phyloP scores from a whole-genome alignment of 2,113 vertebrate species.

The Dicaeum eximium region DNA sequence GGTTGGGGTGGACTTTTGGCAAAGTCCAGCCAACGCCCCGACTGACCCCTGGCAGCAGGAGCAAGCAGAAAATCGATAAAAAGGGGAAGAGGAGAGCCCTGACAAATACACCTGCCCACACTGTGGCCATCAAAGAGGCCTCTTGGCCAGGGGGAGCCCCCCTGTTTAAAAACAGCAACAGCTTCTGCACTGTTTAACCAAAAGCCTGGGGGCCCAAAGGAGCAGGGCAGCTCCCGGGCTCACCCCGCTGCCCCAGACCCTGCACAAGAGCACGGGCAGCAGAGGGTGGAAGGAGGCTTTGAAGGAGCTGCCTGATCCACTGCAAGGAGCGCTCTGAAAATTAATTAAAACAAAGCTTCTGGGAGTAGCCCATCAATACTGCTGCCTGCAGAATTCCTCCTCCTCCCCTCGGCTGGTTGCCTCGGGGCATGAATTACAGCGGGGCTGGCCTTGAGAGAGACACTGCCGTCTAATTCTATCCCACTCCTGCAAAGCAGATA shows the following conservation, averaged over 20 bases:
- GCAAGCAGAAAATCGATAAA: neutral
- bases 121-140: neutral
- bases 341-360: slow-evolving; percentile 30
- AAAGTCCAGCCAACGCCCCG: neutral
- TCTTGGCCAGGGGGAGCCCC: neutral
- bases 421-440: neutral
- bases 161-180: neutral
- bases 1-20: neutral
- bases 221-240: fast-evolving
- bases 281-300: neutral
- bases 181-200: neutral
- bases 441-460: neutral
- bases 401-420: neutral
- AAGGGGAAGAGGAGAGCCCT: neutral
- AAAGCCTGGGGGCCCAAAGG: neutral
- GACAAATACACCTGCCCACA: fast-evolving
- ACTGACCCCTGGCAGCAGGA: neutral
- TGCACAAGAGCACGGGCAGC: fast-evolving
- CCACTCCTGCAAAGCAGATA: neutral
- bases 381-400: neutral
- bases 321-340: neutral
- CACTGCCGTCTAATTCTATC: neutral
- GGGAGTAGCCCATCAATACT: slow-evolving; percentile 30
- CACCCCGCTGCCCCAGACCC: neutral
- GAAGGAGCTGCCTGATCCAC: neutral